phyloP scores from a whole-genome alignment of 2,113 vertebrate genomes.

The Alaudala cheleensis region DNA sequence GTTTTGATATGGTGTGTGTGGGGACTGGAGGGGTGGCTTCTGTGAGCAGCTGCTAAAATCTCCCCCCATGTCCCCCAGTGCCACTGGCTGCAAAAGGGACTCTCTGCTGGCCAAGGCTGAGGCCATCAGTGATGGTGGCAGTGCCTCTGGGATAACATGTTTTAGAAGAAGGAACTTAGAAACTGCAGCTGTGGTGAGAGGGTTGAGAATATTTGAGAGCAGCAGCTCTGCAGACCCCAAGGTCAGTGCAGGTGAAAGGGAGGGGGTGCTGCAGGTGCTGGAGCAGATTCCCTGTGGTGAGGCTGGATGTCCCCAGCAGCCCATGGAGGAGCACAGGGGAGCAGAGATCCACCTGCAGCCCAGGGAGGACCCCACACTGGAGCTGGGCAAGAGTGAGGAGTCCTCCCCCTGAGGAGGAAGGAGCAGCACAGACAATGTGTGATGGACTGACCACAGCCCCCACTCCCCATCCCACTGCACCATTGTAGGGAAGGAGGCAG shows the following conservation, averaged over 20 bases:
- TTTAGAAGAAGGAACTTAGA: not conserved
- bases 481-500: not conserved
- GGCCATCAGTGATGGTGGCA: not conserved
- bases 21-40: not conserved
- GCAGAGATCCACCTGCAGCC: not conserved
- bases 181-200: not conserved
- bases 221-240: not conserved
- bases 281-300: not conserved
- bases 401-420: not conserved
- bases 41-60: no score
- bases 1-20: not conserved
- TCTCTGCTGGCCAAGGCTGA: not conserved
- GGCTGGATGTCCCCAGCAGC: not conserved
- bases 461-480: not conserved
- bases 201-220: not conserved
- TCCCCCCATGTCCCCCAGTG: no score
- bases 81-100: not conserved
- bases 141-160: not conserved
- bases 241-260: not conserved
- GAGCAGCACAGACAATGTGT: fast-evolving
- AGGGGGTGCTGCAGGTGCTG: not conserved
- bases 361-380: not conserved
- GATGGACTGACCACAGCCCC: not conserved
- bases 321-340: fast-evolving
- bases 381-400: not conserved